Percentiles rank a stretch among this genome's conserved stretches.
phyloP scores from a whole-genome alignment of 2,113 vertebrate species.

The Aptenodytes patagonicus region DNA sequence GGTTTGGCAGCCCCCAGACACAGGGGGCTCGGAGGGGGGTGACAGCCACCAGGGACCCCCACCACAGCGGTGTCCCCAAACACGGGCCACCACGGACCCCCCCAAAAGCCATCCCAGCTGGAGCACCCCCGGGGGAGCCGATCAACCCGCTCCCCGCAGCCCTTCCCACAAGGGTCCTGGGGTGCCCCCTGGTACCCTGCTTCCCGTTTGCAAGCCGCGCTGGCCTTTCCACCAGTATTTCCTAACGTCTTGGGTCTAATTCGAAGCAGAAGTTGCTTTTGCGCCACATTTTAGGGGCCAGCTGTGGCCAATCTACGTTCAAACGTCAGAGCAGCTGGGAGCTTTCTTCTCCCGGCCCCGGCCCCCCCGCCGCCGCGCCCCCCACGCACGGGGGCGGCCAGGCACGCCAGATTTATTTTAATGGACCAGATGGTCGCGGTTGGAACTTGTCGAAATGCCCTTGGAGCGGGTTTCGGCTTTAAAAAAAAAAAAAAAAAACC shows the following conservation, averaged over 20 bases:
- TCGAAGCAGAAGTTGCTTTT: slow-evolving; percentile 67
- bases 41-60: neutral
- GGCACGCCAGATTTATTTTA: slow-evolving; percentile 61
- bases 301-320: slow-evolving; percentile 66
- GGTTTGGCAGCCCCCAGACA: neutral
- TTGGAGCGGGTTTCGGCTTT: slow-evolving; percentile 21
- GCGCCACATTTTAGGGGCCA: slow-evolving; percentile 64
- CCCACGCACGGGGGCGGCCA: slow-evolving; percentile 19
- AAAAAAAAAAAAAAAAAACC: neutral
- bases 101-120: neutral
- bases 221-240: slow-evolving; percentile 59
- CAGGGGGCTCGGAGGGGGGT: neutral
- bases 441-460: slow-evolving; percentile 62
- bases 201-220: neutral
- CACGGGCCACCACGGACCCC: accelerated
- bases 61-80: neutral
- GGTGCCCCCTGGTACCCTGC: neutral
- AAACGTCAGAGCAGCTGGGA: slow-evolving; percentile 69
- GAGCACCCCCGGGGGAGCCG: neutral
- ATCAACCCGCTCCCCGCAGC: neutral
- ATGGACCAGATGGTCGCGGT: slow-evolving; percentile 64
- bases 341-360: slow-evolving; percentile 28
- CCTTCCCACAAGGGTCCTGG: neutral
- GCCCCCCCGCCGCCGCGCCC: neutral
- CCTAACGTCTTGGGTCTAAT: slow-evolving; percentile 54